Conservation (phyloP, 2,113 vertebrate genomes). For the Megalops atlanticus region DNA sequence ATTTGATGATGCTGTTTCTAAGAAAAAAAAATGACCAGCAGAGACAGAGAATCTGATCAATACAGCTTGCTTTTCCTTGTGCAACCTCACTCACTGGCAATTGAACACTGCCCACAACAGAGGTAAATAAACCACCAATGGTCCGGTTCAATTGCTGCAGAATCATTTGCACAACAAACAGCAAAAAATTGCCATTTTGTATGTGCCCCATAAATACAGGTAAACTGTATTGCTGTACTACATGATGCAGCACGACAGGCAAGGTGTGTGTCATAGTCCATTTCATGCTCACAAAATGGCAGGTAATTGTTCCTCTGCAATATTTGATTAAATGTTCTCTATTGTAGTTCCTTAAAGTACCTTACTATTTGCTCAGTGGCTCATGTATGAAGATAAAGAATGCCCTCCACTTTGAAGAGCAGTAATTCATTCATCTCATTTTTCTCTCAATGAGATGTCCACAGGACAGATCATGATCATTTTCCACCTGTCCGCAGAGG, state of each 20-base stretch:
- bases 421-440: too few species aligned
- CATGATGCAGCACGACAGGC: neutral
- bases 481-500: too few species aligned
- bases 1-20: neutral
- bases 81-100: neutral
- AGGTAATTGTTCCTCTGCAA: too few species aligned
- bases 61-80: neutral
- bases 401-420: too few species aligned
- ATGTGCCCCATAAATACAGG: neutral
- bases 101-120: neutral
- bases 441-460: too few species aligned
- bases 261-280: neutral
- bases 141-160: neutral
- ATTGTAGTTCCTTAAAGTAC: too few species aligned
- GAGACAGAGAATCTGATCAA: neutral
- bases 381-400: too few species aligned
- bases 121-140: neutral
- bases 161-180: constrained; percentile 1
- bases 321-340: too few species aligned
- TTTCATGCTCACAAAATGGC: too few species aligned
- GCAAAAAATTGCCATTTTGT: neutral
- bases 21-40: neutral
- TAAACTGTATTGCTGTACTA: neutral
- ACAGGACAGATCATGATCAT: too few species aligned
- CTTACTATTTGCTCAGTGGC: too few species aligned